These are phyloP conservation scores for Mythimna pallens DNA, from an alignment of 2,888 invertebrate species.

Conservation along the genomic window DNA sequence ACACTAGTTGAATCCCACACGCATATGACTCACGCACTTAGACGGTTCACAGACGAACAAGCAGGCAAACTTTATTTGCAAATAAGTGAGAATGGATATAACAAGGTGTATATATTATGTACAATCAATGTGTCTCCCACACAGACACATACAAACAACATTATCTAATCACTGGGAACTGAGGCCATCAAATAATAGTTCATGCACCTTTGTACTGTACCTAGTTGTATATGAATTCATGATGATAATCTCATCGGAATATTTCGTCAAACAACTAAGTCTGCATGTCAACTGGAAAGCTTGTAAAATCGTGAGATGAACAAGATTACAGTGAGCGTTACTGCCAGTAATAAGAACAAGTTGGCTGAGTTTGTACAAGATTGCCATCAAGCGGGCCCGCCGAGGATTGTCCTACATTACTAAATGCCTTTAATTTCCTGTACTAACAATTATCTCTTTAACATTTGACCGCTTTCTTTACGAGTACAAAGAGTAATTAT, in stretches of 20 bases:
- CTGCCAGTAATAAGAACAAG: constrained; percentile 62
- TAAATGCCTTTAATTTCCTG: constrained; percentile 89
- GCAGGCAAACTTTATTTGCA: constrained; percentile 69
- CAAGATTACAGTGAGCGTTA: constrained; percentile 64
- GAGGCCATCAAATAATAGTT: constrained; percentile 19
- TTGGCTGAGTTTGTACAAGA: constrained; percentile 64
- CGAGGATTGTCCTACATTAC: constrained; percentile 84
- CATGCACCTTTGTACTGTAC: not conserved
- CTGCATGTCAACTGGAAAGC: constrained; percentile 59
- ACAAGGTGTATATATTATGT: not conserved
- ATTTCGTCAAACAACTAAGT: constrained; percentile 42
- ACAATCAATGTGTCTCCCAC: constrained; percentile 46
- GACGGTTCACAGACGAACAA: constrained; percentile 82
- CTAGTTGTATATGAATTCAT: constrained; percentile 2
- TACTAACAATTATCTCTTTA: constrained; percentile 89
- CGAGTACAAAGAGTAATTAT: constrained; percentile 79
- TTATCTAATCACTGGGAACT: constrained; percentile 51
- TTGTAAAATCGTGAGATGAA: constrained; percentile 69
- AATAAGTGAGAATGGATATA: constrained; percentile 63
- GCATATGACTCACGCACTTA: constrained; percentile 82
- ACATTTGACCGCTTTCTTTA: constrained; percentile 90
- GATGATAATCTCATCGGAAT: constrained; percentile 25
- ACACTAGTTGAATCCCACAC: constrained; percentile 78
- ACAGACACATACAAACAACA: constrained; percentile 50
- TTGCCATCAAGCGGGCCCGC: constrained; percentile 66